These are phyloP conservation scores for Eriocheir sinensis DNA, from an alignment of 1,140 invertebrate genomes.

Conservation along the genomic window DNA sequence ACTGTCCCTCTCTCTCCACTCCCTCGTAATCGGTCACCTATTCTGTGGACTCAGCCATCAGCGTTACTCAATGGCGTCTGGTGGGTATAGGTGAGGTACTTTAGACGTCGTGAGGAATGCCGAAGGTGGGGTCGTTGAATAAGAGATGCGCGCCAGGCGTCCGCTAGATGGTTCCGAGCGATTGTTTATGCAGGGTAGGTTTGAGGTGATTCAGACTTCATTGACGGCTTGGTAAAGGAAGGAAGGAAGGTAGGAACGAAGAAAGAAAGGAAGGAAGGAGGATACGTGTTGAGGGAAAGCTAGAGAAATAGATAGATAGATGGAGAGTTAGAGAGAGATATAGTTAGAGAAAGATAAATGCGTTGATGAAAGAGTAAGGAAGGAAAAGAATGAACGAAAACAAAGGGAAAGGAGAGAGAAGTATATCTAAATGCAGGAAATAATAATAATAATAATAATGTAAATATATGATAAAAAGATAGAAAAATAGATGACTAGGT, in stretches of 20 bases:
- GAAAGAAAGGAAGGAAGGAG: neutral
- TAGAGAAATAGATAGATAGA: neutral
- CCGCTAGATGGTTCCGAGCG: too few relatives aligned
- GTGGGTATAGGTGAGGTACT: neutral
- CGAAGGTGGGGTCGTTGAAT: neutral
- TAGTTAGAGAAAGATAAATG: too few relatives aligned
- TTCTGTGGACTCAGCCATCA: neutral
- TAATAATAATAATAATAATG: too few relatives aligned
- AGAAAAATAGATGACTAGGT: too few relatives aligned
- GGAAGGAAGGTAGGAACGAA: neutral
- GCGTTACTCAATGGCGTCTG: neutral
- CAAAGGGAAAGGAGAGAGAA: too few relatives aligned
- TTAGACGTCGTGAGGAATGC: neutral
- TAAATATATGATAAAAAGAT: too few relatives aligned
- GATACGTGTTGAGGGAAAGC: neutral
- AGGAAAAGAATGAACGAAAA: too few relatives aligned
- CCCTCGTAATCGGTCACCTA: neutral
- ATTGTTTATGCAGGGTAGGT: neutral
- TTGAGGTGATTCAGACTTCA: neutral
- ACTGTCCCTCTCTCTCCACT: neutral
- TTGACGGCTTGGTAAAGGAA: neutral
- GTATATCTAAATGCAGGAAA: too few relatives aligned
- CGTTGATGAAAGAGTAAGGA: too few relatives aligned
- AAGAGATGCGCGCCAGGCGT: neutral
- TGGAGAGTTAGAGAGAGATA: neutral